phyloP scores from a whole-genome alignment of 2,113 vertebrate genomes.

The Hyaena hyaena region DNA sequence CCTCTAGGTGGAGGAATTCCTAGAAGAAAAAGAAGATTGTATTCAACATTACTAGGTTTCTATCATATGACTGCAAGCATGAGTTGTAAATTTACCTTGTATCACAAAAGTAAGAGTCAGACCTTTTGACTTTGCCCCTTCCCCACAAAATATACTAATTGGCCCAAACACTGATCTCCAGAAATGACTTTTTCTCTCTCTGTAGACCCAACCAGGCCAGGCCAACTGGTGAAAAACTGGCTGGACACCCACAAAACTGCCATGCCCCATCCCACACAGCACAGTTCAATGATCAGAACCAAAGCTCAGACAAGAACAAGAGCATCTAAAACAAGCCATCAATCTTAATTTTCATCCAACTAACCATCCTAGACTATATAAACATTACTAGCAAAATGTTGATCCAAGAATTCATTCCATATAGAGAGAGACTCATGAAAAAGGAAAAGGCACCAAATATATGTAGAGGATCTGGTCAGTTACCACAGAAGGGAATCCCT shows the following conservation, averaged over 20 bases:
- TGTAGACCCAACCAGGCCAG: neutral
- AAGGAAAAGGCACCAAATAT: neutral
- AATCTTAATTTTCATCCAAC: neutral
- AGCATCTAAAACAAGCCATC: neutral
- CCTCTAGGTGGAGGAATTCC: conserved; percentile 95
- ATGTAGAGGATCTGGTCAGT: neutral
- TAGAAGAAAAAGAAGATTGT: conserved; percentile 74
- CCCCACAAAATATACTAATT: neutral
- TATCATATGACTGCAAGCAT: neutral
- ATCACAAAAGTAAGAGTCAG: neutral
- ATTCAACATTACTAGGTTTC: neutral
- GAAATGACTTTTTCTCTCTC: neutral
- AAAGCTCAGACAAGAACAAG: neutral
- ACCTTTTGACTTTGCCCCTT: neutral
- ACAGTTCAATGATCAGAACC: neutral
- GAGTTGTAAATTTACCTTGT: neutral
- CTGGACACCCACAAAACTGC: neutral
- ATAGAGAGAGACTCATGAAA: neutral
- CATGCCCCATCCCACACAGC: neutral
- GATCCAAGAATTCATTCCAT: neutral
- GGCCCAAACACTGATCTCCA: neutral
- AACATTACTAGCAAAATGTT: neutral
- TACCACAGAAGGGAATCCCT: neutral
- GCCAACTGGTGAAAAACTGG: neutral
- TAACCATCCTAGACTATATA: neutral